A percentile compares a stretch with the other conserved stretches of the same genome.
Evolutionary conservation across 1,140 invertebrate species (phyloP).

Genomic region (Drosophila kepulauana): DNA sequence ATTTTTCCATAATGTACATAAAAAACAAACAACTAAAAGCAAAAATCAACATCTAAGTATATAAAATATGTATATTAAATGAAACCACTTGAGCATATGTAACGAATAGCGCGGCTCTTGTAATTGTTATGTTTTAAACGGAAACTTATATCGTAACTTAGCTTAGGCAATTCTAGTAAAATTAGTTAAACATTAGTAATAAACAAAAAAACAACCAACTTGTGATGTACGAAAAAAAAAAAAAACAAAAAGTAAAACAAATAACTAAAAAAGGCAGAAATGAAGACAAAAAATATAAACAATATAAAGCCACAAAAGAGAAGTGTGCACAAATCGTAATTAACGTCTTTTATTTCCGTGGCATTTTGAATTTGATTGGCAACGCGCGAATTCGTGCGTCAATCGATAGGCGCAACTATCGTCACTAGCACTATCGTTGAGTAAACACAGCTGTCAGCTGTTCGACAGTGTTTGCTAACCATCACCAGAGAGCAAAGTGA

Average conservation of each 20-base stretch:
- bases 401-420: slow-evolving; percentile 19
- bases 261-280: slow-evolving; percentile 71
- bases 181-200: slow-evolving; percentile 69
- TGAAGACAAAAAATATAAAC: slow-evolving; percentile 36
- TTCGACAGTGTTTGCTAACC: slow-evolving; percentile 17
- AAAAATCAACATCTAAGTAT: slow-evolving; percentile 36
- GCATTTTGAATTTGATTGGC: slow-evolving; percentile 14
- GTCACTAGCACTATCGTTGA: slow-evolving; percentile 22
- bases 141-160: slow-evolving; percentile 20
- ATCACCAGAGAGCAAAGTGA: neutral
- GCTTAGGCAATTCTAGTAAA: slow-evolving; percentile 35
- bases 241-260: slow-evolving; percentile 37
- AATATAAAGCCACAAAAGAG: slow-evolving; percentile 5
- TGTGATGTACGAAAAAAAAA: slow-evolving; percentile 70
- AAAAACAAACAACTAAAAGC: slow-evolving; percentile 34
- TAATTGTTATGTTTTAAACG: slow-evolving; percentile 72
- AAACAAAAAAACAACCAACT: slow-evolving; percentile 63
- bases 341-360: slow-evolving; percentile 1
- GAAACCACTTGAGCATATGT: slow-evolving; percentile 22
- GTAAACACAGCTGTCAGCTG: slow-evolving; percentile 27
- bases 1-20: slow-evolving; percentile 59
- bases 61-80: slow-evolving; percentile 37
- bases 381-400: neutral
- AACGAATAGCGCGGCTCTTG: slow-evolving; percentile 47
- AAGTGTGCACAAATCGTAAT: slow-evolving; percentile 23